Evolutionary conservation across 2,888 invertebrate species (phyloP), one percentile per base, ranked within the genome.

Genomic region (Cacoxenus indagator): DNA sequence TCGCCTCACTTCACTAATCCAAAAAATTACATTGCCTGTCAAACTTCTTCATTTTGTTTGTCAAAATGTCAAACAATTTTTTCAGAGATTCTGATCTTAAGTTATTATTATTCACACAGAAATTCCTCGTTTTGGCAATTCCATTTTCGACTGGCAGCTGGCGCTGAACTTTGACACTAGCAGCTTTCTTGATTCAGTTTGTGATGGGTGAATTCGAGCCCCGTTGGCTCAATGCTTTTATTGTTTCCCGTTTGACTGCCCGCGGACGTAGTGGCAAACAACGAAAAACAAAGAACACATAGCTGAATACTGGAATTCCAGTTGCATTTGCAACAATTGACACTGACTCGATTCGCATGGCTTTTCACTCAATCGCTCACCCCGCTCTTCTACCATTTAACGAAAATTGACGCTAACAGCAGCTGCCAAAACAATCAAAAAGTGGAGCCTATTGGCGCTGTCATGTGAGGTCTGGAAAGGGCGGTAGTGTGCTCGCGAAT

Each of bases 241-340:
- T 57, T 57, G 57, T 26, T 57, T 57, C 29, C 29, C 29, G n/a
- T 55, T 57, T 57, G 57, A 8, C 51, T 51, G 51, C 19, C 51
- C 19, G n/a, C 51, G 19, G 51, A 22, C 51, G 17, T 19, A 17
- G 22, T 9, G 19, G 14, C 17, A 55, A 55, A 55, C 19, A 54
- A 54, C 14, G 8, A 54, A 54, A 11, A 54, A 54, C 26, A 6
- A 55, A 26, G 6, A 55, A 55, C 9, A 54, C 31, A 37, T 17
- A 22, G 6, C 6, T 17, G 19, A 51, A 19, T 51, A 37, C 29
- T 62, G 61, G 17, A 45, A 62, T 62, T 62, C 61, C 61, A 22
- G 11, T 62, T n/a, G 26, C 43, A 62, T 45, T n/a, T 43, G 61
- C 61, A 62, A 24, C 61, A 45, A 62, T 62, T 62, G 61, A 62